These are phyloP conservation scores for Gonioctena quinquepunctata DNA, from an alignment of 1,140 invertebrate genomes.

Conservation along the genomic window DNA sequence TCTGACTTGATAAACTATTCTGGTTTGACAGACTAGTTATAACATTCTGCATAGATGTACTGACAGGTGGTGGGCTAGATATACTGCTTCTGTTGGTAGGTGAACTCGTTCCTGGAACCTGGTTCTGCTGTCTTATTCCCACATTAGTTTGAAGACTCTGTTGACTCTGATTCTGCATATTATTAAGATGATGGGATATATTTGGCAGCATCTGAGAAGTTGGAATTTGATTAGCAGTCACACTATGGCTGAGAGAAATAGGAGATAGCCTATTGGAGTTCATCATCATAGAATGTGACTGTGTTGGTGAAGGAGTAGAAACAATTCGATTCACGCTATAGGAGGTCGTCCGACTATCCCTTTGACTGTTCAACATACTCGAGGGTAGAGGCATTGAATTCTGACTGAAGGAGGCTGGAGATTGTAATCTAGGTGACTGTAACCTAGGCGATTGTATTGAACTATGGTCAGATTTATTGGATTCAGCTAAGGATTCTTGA, in stretches of 20 bases:
- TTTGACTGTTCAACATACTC: constrained; percentile 10
- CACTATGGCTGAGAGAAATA: background rate
- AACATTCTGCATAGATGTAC: background rate
- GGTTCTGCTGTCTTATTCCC: constrained; percentile 3
- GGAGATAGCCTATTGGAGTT: constrained; percentile 7
- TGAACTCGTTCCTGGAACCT: background rate
- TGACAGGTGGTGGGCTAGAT: constrained; percentile 6
- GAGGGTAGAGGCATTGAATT: constrained; percentile 19
- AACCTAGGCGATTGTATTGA: constrained; percentile 6
- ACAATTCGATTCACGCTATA: constrained; percentile 10
- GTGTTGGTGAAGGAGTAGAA: constrained; percentile 26
- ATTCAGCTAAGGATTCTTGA: constrained; percentile 41
- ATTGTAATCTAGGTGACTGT: constrained; percentile 28
- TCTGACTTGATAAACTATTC: background rate
- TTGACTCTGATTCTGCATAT: constrained; percentile 13
- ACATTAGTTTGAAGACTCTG: background rate
- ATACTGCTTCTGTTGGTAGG: constrained; percentile 1
- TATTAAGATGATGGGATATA: constrained; percentile 16
- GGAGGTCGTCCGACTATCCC: background rate
- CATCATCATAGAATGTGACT: constrained; percentile 24
- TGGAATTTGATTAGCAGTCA: constrained; percentile 1
- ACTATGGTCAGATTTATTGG: constrained; percentile 37
- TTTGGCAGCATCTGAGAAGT: constrained; percentile 18
- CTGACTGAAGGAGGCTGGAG: constrained; percentile 27
- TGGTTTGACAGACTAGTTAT: background rate